Evolutionary conservation across 2,113 vertebrate genomes (phyloP), one percentile per base, ranked within the genome.

Genomic region (Bettongia penicillata): DNA sequence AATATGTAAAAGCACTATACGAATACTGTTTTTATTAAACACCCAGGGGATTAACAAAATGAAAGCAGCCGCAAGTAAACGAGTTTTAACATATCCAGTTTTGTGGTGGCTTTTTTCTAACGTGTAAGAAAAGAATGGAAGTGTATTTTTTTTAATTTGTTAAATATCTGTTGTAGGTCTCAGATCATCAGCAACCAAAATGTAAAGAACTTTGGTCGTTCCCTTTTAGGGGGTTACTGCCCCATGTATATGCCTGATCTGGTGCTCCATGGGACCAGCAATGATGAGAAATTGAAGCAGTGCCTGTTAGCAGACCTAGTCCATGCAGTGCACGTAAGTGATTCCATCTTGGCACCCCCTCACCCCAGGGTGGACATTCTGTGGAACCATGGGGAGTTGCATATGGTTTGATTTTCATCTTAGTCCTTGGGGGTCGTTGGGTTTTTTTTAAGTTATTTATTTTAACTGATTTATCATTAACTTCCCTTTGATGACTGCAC

Each of bases 221-320:
- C 99, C 0, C 98, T 99, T 84, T 98, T 99, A 53, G 99, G 99
- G 11, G 99, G 99, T 51, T 99, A 99, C 96, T 99, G 99, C 96
- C 98, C 99, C 52, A 98, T 99, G 0, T 99, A 99, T 90, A 98
- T 99, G 98, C 99, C 99, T 25, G 99, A 99, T 90, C 98, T 99
- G 77, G 99, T 99, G 96, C 98, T 99, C 53, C 99, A 99, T 28
- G 99, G 99, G 93, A 98, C 99, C 96, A 96, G 97, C 96, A 99
- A 98, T 0, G 99, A 99, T 9, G 99, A 99, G 94, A 98, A 98
- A 91, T 99, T 99, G 89, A 99, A 98, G 92, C 98, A 99, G 93
- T 98, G 98, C 96, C 98, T 99, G 49, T 92, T 98, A 51, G 97
- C 98, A 0, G 99, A 99, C 57, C 98, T 99, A 93, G 97, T 98